Evolutionary conservation across 2,113 vertebrate genomes (phyloP), one percentile per base, ranked within the genome.

Genomic region (Solea senegalensis): DNA sequence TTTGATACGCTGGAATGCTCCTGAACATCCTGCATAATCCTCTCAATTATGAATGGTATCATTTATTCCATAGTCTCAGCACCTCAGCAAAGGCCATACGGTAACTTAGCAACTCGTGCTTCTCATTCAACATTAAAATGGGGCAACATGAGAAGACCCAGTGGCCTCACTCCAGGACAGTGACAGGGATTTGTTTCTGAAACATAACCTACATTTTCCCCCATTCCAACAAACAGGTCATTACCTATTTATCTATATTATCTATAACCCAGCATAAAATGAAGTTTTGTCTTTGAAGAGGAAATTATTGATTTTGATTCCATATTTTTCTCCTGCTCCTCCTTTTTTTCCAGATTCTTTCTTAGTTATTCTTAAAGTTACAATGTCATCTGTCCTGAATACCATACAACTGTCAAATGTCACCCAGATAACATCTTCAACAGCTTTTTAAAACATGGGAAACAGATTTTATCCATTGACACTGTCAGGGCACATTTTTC

Each of bases 91-190:
- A 69, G 73, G 72, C 27, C 49, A 8, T 45, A 65, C 8, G 62
- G 86, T 92, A 88, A 76, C 91, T 75, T 89, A 87, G 92, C 87
- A 91, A 93, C 89, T 11, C 15, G 65, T 48, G 61, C 62, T 57
- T 70, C 83, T 90, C 90, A 92, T 93, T 87, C 87, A 92, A 88
- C 83, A 89, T 92, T 90, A 90, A 93, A 86, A 86, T 40, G 65
- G 74, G 48, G 91, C 76, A 93, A 93, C 68, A 9, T 64, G 88
- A 93, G 89, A 85, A 13, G 81, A 52, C 51, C 49, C 65, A 13
- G 72, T 48, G 82, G 77, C 78, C 64, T 59, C 75, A 27, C 39
- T 74, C 59, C 56, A 53, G 55, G 46, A 84, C 74, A 57, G 71
- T 59, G 82, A 88, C 83, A 64, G 68, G 85, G 81, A 91, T 90